Conservation (phyloP, 2,888 invertebrate species). For the Chrysomela aeneicollis region DNA sequence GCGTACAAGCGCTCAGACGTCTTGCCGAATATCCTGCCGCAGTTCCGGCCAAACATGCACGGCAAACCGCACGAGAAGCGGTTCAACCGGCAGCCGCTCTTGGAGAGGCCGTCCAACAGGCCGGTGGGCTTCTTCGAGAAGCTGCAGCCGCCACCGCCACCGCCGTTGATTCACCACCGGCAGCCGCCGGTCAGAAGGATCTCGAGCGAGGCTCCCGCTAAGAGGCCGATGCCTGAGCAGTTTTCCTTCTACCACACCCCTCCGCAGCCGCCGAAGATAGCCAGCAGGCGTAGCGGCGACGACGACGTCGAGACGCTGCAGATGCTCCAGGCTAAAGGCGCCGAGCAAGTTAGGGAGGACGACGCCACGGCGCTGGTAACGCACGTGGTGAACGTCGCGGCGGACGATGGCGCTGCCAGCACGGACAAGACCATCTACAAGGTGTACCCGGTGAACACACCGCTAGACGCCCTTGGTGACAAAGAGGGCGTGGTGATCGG, state of each 20-base stretch:
- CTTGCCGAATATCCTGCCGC: conserved; percentile 75
- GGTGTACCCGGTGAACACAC: conserved; percentile 70
- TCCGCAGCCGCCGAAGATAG: conserved; percentile 61
- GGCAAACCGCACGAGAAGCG: conserved; percentile 37
- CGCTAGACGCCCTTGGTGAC: conserved; percentile 62
- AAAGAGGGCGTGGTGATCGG: conserved; percentile 67
- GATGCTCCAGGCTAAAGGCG: too few relatives aligned
- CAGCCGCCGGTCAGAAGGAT: too few relatives aligned
- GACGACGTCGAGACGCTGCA: conserved; percentile 66
- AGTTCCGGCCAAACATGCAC: conserved; percentile 74
- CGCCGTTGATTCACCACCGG: too few relatives aligned
- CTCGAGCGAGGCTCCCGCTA: conserved; percentile 47
- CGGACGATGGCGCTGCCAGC: conserved; percentile 33
- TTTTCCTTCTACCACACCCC: conserved; percentile 55
- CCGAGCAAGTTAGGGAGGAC: too few relatives aligned
- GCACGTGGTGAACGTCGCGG: not conserved
- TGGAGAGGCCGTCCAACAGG: conserved; percentile 60
- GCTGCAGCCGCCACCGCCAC: conserved; percentile 58
- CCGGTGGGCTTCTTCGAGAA: conserved; percentile 61
- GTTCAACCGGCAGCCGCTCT: conserved; percentile 57
- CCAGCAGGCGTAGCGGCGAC: conserved; percentile 59
- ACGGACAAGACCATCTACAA: conserved; percentile 61
- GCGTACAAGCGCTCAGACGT: conserved; percentile 59
- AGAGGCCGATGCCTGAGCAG: conserved; percentile 32
- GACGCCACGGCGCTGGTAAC: too few relatives aligned